Conservation (phyloP, 2,888 invertebrate species). For the Rugalucina vietnamica region DNA sequence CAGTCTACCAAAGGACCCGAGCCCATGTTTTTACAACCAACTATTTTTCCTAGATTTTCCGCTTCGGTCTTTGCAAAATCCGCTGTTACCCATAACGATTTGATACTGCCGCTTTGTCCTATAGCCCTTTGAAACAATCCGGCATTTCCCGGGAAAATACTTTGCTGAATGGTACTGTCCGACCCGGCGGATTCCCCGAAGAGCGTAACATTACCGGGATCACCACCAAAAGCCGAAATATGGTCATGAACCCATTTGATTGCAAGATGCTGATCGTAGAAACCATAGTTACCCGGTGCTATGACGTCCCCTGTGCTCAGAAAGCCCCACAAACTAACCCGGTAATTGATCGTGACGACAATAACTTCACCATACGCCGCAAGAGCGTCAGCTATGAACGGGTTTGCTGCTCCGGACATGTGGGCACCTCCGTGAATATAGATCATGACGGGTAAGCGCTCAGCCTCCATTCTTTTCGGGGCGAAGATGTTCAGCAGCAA, state of each 20-base stretch:
- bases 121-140: constrained; percentile 12
- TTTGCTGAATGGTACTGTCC: not conserved
- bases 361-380: constrained; percentile 3
- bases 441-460: not conserved
- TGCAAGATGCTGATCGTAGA: constrained; percentile 1
- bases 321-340: constrained; percentile 1
- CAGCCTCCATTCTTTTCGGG: not conserved
- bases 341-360: constrained; percentile 3
- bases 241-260: constrained; percentile 13
- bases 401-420: not conserved
- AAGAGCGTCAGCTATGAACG: not conserved
- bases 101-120: not conserved
- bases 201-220: not conserved
- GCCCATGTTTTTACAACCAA: not conserved
- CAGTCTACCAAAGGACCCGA: not conserved
- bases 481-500: not conserved
- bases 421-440: constrained; percentile 1
- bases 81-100: not conserved
- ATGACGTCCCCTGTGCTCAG: not conserved
- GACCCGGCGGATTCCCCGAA: constrained; percentile 8
- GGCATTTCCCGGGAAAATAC: not conserved
- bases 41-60: not conserved
- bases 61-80: not conserved
- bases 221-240: not conserved
- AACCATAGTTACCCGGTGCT: not conserved